Evolutionary conservation across 2,797 vertebrate genomes (phyloP).

Genomic region (Hemibagrus guttatus): DNA sequence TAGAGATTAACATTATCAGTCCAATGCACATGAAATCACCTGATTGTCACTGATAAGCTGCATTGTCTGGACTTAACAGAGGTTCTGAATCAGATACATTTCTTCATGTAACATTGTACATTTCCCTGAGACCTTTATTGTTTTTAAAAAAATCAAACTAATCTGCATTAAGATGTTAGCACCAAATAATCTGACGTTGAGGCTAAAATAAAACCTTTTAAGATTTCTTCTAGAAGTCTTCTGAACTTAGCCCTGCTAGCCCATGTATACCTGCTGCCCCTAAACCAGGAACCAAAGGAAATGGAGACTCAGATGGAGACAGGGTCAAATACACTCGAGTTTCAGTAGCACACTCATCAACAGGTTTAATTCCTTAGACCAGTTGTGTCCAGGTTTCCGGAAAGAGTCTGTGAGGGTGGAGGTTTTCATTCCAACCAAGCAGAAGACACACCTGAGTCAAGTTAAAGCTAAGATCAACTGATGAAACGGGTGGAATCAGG

Average conservation of each 20-base stretch:
- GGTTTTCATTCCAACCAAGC: no score
- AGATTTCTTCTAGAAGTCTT: background rate
- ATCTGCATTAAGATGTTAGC: background rate
- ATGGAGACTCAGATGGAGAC: background rate
- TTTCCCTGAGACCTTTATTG: background rate
- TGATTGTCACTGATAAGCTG: background rate
- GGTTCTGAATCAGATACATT: background rate
- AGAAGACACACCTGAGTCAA: no score
- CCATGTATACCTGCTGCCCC: background rate
- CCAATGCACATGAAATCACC: background rate
- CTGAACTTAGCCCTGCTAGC: background rate
- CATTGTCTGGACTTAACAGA: background rate
- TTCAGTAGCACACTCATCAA: background rate
- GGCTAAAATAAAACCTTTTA: background rate
- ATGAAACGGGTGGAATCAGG: no score
- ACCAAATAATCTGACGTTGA: background rate
- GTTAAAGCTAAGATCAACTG: no score
- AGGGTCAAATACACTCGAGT: background rate
- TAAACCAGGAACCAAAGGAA: background rate
- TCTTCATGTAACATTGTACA: background rate
- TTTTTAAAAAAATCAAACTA: no score
- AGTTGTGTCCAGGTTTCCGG: no score
- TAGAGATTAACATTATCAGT: background rate
- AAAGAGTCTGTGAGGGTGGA: no score
- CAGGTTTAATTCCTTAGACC: background rate